Base-by-base conservation (phyloP, 2,888 invertebrate species). In the Psylliodes chrysocephalus region DNA sequence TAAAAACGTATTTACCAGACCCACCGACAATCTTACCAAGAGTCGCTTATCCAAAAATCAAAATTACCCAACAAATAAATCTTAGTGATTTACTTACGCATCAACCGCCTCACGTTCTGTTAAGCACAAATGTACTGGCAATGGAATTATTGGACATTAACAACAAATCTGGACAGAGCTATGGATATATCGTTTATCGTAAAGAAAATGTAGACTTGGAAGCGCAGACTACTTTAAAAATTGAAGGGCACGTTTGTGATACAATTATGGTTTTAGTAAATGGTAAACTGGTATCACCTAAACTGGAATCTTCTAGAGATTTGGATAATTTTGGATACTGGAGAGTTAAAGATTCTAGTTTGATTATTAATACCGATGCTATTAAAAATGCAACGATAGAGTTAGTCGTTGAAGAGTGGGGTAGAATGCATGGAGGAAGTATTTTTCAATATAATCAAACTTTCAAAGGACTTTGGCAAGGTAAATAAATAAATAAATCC, bases 11-110 rank as follows among this genome's bases (percentile, higher is more conserved):
- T 52, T 61, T 75, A 35, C 83, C 84, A n/a, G 70, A 95, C 78
- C 91, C 94, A 1, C 96, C 96, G 0, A 82, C 95, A 69, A 86
- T 86, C 57, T 76, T 71, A n/a, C 54, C 28, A 93, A 95, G 82
- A 90, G 92, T 61, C 92, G 95, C 12, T 92, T 96, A 84, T 89
- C 53, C 60, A 0, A 15, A 28, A 1, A 53, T 69, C 10, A 28
- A 40, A 15, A 74, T 73, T 68, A 74, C 73, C 62, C 73, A 72
- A 25, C 68, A 74, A 40, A 54, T 73, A n/a, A 17, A 40, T 5
- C 49, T 73, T 3, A 15, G 54, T 7, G 64, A 73, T 40, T 28
- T 74, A 49, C 44, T 73, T 25, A 44, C 52, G 10, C 22, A 66
- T 14, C 67, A 68, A 40, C 44, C 64, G 56, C 66, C 69, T 30